A percentile compares a stretch with the other conserved stretches of the same genome.
Evolutionary conservation across 2,888 invertebrate species (phyloP).

Genomic region (Syritta pipiens): DNA sequence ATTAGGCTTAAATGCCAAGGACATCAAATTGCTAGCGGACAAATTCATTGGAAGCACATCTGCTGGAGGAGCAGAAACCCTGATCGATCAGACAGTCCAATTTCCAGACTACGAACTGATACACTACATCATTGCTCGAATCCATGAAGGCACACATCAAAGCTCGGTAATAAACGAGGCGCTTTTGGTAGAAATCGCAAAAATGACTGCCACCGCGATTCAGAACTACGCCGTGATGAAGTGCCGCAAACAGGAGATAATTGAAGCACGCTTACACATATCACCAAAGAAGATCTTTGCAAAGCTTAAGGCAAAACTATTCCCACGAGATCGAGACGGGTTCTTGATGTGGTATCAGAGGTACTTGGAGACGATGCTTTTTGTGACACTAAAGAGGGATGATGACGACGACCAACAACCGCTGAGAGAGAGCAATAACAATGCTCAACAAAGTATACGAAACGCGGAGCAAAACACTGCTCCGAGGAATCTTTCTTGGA

Average conservation of each 20-base stretch:
- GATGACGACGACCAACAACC: constrained; percentile 39
- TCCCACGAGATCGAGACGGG: constrained; percentile 76
- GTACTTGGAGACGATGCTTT: constrained; percentile 75
- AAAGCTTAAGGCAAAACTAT: constrained; percentile 75
- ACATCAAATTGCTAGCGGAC: constrained; percentile 52
- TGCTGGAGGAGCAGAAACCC: not conserved
- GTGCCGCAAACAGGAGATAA: constrained; percentile 56
- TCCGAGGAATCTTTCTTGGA: constrained; percentile 28
- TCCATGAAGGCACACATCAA: constrained; percentile 76
- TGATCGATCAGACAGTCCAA: constrained; percentile 25
- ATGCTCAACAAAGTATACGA: constrained; percentile 54
- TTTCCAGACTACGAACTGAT: constrained; percentile 76
- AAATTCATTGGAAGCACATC: constrained; percentile 41
- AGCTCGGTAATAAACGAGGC: constrained; percentile 76
- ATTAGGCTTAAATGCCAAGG: constrained; percentile 48
- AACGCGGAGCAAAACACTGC: constrained; percentile 32
- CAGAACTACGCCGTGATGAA: constrained; percentile 73
- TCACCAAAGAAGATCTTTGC: constrained; percentile 78
- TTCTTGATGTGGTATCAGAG: constrained; percentile 76
- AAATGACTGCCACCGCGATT: constrained; percentile 76
- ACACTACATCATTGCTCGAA: constrained; percentile 76
- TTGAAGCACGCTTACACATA: constrained; percentile 69
- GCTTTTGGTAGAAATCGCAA: constrained; percentile 76
- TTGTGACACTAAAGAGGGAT: constrained; percentile 56
- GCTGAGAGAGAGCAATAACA: constrained; percentile 48